Evolutionary conservation across 2,113 vertebrate species (phyloP).

Genomic region (Trematomus loennbergii): DNA sequence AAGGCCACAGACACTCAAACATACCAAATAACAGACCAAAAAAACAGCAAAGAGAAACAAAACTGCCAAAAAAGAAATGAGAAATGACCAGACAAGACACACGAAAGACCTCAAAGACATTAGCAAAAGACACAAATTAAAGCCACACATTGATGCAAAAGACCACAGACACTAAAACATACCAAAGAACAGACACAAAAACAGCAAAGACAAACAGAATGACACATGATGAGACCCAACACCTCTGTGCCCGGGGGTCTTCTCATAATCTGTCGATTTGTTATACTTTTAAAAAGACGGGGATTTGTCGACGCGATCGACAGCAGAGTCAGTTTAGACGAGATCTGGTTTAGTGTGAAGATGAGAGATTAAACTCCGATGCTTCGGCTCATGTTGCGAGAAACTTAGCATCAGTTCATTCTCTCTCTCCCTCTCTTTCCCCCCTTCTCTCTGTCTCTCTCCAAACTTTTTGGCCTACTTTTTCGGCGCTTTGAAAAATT

Average conservation of each 20-base stretch:
- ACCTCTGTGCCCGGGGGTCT: neutral
- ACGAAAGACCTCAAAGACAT: too few relatives aligned
- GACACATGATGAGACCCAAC: neutral
- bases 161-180: too few relatives aligned
- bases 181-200: neutral
- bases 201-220: too few relatives aligned
- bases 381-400: neutral
- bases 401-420: constrained; percentile 3
- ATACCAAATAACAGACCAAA: too few relatives aligned
- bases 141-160: neutral
- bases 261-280: neutral
- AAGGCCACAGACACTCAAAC: neutral
- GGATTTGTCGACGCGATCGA: constrained; percentile 17
- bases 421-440: neutral
- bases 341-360: constrained; percentile 40
- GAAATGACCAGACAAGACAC: too few relatives aligned
- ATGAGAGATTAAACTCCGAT: neutral
- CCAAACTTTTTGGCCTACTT: constrained; percentile 77
- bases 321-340: neutral
- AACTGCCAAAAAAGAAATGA: too few relatives aligned
- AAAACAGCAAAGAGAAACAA: neutral
- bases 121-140: neutral
- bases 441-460: neutral
- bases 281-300: neutral
- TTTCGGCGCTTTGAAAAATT: constrained; percentile 72